Evolutionary conservation across 2,797 vertebrate species (phyloP).

Genomic region (Scolopax bukidnonensis): DNA sequence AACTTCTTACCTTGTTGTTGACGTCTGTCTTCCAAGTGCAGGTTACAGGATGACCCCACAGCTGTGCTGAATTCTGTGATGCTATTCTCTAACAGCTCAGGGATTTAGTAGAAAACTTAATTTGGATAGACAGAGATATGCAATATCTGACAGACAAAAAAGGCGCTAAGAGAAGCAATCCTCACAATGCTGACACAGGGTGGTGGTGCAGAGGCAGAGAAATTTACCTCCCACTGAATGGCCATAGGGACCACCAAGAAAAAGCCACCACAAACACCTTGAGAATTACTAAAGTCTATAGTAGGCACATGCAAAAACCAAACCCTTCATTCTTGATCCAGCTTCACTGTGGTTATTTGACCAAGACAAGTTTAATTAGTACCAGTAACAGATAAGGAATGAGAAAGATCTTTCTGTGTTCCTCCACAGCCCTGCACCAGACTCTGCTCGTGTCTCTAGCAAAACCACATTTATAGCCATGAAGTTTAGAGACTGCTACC

Average conservation of each 20-base stretch:
- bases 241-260: not conserved
- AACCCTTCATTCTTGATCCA: not conserved
- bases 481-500: not conserved
- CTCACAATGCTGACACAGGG: not conserved
- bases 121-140: not conserved
- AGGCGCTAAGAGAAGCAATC: not conserved
- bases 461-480: not conserved
- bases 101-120: not conserved
- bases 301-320: not conserved
- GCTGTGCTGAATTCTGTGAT: slow-evolving; percentile 9
- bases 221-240: not conserved
- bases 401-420: not conserved
- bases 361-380: not conserved
- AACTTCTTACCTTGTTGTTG: not conserved
- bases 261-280: not conserved
- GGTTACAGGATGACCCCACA: not conserved
- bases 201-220: not conserved
- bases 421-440: not conserved
- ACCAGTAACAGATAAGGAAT: not conserved
- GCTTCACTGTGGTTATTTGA: not conserved
- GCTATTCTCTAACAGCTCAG: not conserved
- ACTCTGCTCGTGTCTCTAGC: not conserved
- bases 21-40: not conserved
- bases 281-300: not conserved
- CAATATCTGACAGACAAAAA: not conserved